phyloP scores from a whole-genome alignment of 2,888 invertebrate species.

The Drosophila buzzatii region DNA sequence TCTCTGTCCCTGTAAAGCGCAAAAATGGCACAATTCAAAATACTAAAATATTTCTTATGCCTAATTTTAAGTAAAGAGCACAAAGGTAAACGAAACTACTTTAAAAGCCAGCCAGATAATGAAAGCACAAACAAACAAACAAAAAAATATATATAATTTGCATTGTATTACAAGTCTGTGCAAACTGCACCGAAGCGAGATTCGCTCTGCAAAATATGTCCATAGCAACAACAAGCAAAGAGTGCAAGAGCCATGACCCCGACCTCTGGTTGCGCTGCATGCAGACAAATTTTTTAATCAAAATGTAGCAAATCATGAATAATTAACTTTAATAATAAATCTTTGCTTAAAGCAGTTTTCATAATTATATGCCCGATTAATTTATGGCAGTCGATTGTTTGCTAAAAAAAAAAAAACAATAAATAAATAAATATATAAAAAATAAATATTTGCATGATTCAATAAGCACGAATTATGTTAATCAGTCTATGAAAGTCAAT shows the following conservation, averaged over 20 bases:
- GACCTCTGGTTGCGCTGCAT: slow-evolving; percentile 17
- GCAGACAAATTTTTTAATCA: background rate
- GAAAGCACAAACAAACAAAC: background rate
- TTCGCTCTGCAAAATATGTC: slow-evolving; percentile 1
- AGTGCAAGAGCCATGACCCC: background rate
- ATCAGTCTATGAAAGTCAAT: slow-evolving; percentile 13
- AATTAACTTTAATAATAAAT: slow-evolving; percentile 3
- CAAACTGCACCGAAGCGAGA: slow-evolving; percentile 23
- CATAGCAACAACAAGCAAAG: background rate
- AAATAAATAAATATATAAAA: background rate
- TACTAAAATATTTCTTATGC: background rate
- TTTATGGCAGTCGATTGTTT: background rate
- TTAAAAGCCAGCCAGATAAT: background rate
- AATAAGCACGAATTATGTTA: slow-evolving; percentile 12
- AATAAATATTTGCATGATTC: slow-evolving; percentile 13
- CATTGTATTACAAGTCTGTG: slow-evolving; percentile 23
- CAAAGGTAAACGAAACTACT: background rate
- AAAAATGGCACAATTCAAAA: no score
- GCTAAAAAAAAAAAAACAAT: background rate
- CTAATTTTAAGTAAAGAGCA: background rate
- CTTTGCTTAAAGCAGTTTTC: background rate
- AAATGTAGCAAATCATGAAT: background rate
- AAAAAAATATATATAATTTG: background rate
- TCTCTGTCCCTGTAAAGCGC: background rate
- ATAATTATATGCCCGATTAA: slow-evolving; percentile 6